These are phyloP conservation scores for Conistra vaccinii DNA, from an alignment of 2,888 invertebrate species.

Conservation along the genomic window DNA sequence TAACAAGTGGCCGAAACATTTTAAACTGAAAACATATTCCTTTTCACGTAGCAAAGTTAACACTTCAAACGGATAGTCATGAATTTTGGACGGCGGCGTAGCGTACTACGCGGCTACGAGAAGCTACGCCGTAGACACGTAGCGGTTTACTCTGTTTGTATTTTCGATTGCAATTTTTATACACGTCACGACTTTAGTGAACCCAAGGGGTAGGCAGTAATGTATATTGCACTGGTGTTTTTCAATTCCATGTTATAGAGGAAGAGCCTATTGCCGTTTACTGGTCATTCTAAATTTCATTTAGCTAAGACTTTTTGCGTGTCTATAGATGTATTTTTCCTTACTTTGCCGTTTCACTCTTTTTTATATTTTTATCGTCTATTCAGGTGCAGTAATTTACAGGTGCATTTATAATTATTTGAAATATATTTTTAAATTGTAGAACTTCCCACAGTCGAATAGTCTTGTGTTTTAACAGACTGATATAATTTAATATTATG, in stretches of 20 bases:
- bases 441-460: background rate
- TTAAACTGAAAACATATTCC: slow-evolving; percentile 77
- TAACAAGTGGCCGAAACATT: slow-evolving; percentile 65
- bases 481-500: background rate
- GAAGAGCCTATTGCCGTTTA: background rate
- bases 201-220: slow-evolving; percentile 1
- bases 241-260: background rate
- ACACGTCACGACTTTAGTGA: slow-evolving; percentile 2
- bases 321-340: too few relatives aligned
- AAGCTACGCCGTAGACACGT: slow-evolving; percentile 67
- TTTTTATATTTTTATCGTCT: background rate
- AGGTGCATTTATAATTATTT: too few relatives aligned
- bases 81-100: slow-evolving; percentile 80
- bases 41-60: slow-evolving; percentile 68
- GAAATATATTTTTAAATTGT: background rate
- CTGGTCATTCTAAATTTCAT: background rate
- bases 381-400: background rate
- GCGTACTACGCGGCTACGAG: slow-evolving; percentile 65
- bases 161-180: slow-evolving; percentile 35
- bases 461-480: background rate
- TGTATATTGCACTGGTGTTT: background rate
- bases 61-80: slow-evolving; percentile 82
- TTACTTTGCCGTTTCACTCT: background rate
- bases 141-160: slow-evolving; percentile 44
- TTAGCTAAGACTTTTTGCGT: background rate